Conservation (phyloP, 2,888 invertebrate genomes). For the Neoscelio sp. region DNA sequence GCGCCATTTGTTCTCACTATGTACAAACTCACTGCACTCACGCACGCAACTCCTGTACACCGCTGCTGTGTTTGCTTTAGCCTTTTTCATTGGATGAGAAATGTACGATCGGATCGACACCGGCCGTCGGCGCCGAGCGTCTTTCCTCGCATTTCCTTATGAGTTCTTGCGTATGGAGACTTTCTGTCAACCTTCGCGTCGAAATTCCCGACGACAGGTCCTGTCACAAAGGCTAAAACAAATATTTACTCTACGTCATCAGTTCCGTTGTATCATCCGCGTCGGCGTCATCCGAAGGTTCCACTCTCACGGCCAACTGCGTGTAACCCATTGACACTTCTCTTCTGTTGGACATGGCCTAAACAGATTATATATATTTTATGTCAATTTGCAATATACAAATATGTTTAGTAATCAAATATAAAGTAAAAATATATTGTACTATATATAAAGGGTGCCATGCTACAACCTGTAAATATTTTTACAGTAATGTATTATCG, state of each 20-base stretch:
- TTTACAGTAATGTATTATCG: no score
- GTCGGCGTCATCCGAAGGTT: slow-evolving; percentile 80
- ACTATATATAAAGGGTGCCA: no score
- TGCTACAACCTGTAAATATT: no score
- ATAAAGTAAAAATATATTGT: not conserved
- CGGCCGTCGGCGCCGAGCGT: not conserved
- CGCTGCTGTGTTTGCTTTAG: slow-evolving; percentile 15
- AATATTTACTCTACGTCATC: slow-evolving; percentile 77
- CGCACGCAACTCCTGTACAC: slow-evolving; percentile 55
- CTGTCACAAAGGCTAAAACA: slow-evolving; percentile 63
- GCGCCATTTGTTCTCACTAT: slow-evolving; percentile 54
- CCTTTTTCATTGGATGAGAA: slow-evolving; percentile 13
- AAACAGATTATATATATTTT: slow-evolving; percentile 1
- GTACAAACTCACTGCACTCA: slow-evolving; percentile 67
- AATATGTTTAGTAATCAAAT: not conserved
- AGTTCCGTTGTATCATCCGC: slow-evolving; percentile 80
- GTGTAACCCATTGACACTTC: slow-evolving; percentile 80
- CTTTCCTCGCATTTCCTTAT: not conserved
- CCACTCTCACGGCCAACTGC: slow-evolving; percentile 78
- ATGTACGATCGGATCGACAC: not conserved
- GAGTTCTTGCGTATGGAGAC: slow-evolving; percentile 41
- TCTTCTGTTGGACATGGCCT: slow-evolving; percentile 79
- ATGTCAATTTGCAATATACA: not conserved
- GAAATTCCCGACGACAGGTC: slow-evolving; percentile 64
- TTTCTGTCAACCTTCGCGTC: slow-evolving; percentile 55